A percentile compares a stretch with the other conserved stretches of the same genome.
phyloP scores from a whole-genome alignment of 2,797 vertebrate genomes.

The Xenopus petersii region DNA sequence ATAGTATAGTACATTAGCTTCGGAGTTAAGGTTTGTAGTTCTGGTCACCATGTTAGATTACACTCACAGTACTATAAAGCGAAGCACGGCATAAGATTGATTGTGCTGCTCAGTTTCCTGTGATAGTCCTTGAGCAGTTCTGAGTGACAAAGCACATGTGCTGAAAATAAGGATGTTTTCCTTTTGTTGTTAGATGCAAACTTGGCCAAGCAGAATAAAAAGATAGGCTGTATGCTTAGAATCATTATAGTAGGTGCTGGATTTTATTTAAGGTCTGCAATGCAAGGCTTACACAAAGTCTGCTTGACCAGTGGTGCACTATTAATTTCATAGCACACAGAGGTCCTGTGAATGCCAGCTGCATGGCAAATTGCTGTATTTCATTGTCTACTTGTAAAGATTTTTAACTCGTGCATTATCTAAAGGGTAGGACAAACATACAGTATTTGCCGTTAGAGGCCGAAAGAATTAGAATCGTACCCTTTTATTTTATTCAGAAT shows the following conservation, averaged over 20 bases:
- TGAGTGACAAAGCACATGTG: too few species aligned
- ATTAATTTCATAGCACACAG: conserved; percentile 58
- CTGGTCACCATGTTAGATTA: not conserved
- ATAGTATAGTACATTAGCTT: not conserved
- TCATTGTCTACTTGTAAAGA: conserved; percentile 64
- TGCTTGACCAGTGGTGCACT: conserved; percentile 56
- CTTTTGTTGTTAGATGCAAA: too few species aligned
- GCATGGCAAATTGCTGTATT: conserved; percentile 72
- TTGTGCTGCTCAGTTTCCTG: not conserved
- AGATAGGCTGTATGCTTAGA: too few species aligned
- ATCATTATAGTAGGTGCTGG: not conserved
- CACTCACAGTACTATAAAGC: not conserved
- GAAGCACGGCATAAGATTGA: not conserved
- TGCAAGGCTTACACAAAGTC: conserved; percentile 49
- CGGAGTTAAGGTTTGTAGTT: not conserved
- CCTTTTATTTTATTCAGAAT: too few species aligned
- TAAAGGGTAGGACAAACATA: conserved; percentile 53
- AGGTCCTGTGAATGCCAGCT: conserved; percentile 58
- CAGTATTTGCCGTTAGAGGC: not conserved
- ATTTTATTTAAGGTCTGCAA: conserved; percentile 42
- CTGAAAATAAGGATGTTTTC: too few species aligned
- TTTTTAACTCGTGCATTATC: conserved; percentile 64
- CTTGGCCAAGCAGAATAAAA: too few species aligned
- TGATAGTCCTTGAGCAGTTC: not conserved
- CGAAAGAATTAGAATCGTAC: too few species aligned